Evolutionary conservation across 2,888 invertebrate species (phyloP), one percentile per base, ranked within the genome.

Genomic region (Netelia melanura): DNA sequence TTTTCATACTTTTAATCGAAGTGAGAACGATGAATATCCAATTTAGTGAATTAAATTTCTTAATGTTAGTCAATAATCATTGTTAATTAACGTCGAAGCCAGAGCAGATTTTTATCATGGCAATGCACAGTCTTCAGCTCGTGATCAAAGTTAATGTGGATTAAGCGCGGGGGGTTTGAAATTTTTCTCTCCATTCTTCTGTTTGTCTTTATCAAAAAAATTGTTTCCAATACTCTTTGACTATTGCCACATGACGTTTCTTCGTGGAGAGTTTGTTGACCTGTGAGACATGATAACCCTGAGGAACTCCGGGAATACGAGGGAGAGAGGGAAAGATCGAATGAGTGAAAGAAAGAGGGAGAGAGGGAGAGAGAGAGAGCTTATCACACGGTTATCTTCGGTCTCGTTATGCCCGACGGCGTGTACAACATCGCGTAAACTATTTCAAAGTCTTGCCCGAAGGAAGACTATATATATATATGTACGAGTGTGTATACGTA

Each of bases 271-370:
- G 93, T 93, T 93, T 93, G 91, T 93, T 93, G 93, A 92, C 93
- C 93, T 91, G 92, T 87, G 71, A 89, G 91, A 87, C 87, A 90
- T 83, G 93, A 93, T 93, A 93, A 93, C 93, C 93, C 93, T 93
- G 92, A 93, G 90, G 91, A 92, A 91, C 89, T 86, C 89, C 89
- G 89, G 91, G 91, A 91, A 92, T 85, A 86, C 91, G 91, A 91
- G 56, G n/a, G 44, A 64, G 48, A 48, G 14, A 48, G 48, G 30
- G 30, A 30, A 30, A 30, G 3, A 30, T 30, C 30, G 30, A 30
- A 30, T 30, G 30, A 30, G 30, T 30, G 30, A 5, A 30, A 30
- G 30, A 30, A 30, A 48, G 14, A 48, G 48, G 11, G 48, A 48
- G 3, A 11, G 56, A 25, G 65, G 56, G 90, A 90, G 90, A 90